Conservation (phyloP, 2,888 invertebrate genomes). For the Noctuana brunneofusca region DNA sequence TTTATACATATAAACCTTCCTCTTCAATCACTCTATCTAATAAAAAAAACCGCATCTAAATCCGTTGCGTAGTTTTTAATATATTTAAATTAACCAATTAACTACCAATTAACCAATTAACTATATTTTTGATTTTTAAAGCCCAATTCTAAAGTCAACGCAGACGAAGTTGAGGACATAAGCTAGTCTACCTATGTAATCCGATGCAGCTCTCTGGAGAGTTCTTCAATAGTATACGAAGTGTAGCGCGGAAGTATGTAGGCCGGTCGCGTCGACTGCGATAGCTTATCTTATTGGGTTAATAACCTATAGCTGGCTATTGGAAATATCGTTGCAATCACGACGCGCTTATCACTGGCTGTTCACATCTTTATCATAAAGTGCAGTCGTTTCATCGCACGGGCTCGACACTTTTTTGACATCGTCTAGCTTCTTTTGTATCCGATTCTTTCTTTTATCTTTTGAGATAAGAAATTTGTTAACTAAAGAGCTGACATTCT, state of each 20-base stretch:
- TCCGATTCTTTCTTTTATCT: not conserved
- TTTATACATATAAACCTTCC: too few species aligned
- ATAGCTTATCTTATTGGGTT: slow-evolving; percentile 78
- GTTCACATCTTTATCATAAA: slow-evolving; percentile 53
- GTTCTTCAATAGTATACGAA: slow-evolving; percentile 14
- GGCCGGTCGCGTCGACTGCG: slow-evolving; percentile 68
- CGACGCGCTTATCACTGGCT: slow-evolving; percentile 53
- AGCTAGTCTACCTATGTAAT: slow-evolving; percentile 6
- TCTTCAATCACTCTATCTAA: too few species aligned
- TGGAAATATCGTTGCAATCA: slow-evolving; percentile 71
- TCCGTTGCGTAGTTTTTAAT: too few species aligned
- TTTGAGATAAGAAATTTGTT: slow-evolving; percentile 2
- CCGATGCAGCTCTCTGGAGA: slow-evolving; percentile 23
- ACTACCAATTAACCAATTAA: too few species aligned
- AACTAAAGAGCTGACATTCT: not conserved
- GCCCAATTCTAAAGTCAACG: too few species aligned
- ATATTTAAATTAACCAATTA: too few species aligned
- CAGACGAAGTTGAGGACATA: too few species aligned
- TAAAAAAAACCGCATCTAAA: too few species aligned
- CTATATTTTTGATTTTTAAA: too few species aligned
- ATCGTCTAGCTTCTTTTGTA: not conserved
- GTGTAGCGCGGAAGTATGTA: slow-evolving; percentile 72
- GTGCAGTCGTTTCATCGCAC: slow-evolving; percentile 1
- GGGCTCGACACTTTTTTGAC: slow-evolving; percentile 10
- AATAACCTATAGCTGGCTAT: slow-evolving; percentile 74